Base-by-base conservation (phyloP, 2,113 vertebrate species). In the Todiramphus chloris region DNA sequence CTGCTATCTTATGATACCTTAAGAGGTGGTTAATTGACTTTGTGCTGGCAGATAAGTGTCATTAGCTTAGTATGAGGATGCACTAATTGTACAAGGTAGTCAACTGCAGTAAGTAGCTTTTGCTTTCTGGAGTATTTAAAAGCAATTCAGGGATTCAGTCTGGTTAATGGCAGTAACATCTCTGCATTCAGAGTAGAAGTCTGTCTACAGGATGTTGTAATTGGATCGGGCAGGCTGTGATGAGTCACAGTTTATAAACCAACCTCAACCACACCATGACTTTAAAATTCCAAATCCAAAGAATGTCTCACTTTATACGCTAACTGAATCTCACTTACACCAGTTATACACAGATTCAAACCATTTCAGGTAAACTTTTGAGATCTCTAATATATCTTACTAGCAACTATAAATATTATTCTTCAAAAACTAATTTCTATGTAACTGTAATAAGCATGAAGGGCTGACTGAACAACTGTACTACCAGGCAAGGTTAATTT, bases 401-500 rank as follows among this genome's bases (percentile, higher is more conserved):
- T 25, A 76, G 84, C 35, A 85, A 46, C 78, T 95, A 31, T 87
- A 87, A 95, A 84, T 30, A 79, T 56, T 31, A 77, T 59, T 74
- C 60, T 78, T 91, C 69, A 76, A 72, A 84, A 31, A 64, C 55
- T 64, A 56, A 68, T 94, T 93, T 89, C 72, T 63, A 1, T 53
- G 46, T 80, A 84, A 62, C 59, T 80, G 23, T 55, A 55, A 51
- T 76, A 77, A 69, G 46, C 69, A 46, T 41, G 70, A 91, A 95
- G 41, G 69, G 55, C 51, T 89, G 62, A 80, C 44, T 78, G 81
- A 93, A 79, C 85, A 70, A 77, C 60, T 75, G 44, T 44, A 96
- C 91, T 83, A 90, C 39, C 23, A 93, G 62, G 50, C 33, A 93
- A 95, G 74, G 72, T 62, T 91, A 82, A 90, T 87, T 75, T 85